Percentiles rank a stretch among this genome's conserved stretches.
These are phyloP conservation scores for Bombus balteatus DNA, from an alignment of 1,140 invertebrate genomes.

Conservation along the genomic window DNA sequence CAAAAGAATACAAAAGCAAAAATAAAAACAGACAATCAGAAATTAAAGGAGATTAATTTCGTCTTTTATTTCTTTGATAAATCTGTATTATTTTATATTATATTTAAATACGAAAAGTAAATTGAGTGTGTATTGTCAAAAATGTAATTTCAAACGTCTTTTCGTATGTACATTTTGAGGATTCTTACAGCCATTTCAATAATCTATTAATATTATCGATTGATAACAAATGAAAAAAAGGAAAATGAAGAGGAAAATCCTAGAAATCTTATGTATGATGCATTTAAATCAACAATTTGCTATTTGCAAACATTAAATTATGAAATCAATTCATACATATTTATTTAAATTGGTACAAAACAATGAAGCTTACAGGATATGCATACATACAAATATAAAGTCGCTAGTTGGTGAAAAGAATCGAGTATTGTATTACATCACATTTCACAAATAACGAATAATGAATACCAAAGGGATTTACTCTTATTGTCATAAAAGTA, in stretches of 20 bases:
- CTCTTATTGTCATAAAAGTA: constrained; percentile 45
- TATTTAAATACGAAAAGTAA: neutral
- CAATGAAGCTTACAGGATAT: neutral
- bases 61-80: neutral
- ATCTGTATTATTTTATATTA: neutral
- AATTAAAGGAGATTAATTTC: neutral
- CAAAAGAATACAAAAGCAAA: neutral
- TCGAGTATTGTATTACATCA: constrained; percentile 39
- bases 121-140: neutral
- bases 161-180: neutral
- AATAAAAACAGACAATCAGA: neutral
- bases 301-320: neutral
- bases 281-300: constrained; percentile 1
- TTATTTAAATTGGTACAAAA: neutral
- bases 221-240: neutral
- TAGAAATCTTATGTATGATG: neutral
- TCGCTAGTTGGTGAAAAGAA: neutral
- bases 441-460: constrained; percentile 36
- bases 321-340: neutral
- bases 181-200: neutral
- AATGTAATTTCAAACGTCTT: neutral
- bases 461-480: constrained; percentile 58
- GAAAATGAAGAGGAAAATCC: neutral
- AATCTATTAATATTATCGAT: neutral
- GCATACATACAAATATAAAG: neutral